Conservation (phyloP, 2,888 invertebrate genomes). For the Opisthograptis luteolata region DNA sequence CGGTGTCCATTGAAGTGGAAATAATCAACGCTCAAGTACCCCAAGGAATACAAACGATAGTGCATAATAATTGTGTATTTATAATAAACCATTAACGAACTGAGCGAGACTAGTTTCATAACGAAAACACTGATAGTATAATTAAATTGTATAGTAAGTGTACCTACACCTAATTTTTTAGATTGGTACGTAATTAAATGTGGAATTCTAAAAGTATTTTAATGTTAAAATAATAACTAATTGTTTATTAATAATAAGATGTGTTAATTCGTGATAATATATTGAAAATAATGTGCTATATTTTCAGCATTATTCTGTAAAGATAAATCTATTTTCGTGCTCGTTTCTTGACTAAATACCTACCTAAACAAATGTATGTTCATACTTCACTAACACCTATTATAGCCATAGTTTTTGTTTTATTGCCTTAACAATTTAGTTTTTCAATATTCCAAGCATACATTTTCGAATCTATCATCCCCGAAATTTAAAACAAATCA, state of each 20-base stretch:
- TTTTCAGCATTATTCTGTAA: slow-evolving; percentile 49
- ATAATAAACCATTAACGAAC: slow-evolving; percentile 36
- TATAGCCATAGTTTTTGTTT: no score
- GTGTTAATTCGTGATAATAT: slow-evolving; percentile 77
- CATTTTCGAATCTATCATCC: no score
- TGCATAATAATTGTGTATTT: slow-evolving; percentile 45
- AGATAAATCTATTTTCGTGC: slow-evolving; percentile 41
- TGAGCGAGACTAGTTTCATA: slow-evolving; percentile 46
- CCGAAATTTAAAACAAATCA: no score
- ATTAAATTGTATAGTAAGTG: slow-evolving; percentile 50
- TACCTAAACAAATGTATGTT: not conserved
- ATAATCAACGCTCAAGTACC: slow-evolving; percentile 46
- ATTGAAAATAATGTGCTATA: slow-evolving; percentile 60
- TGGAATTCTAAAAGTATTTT: slow-evolving; percentile 71
- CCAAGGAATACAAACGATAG: slow-evolving; percentile 42
- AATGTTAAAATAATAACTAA: slow-evolving; percentile 68
- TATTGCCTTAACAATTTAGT: no score
- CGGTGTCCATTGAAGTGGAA: slow-evolving; percentile 50
- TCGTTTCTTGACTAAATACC: slow-evolving; percentile 1
- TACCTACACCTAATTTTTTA: slow-evolving; percentile 51
- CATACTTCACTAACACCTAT: not conserved
- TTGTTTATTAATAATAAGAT: slow-evolving; percentile 72
- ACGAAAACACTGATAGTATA: slow-evolving; percentile 54
- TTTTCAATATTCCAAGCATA: no score
- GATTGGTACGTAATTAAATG: slow-evolving; percentile 55